Percentiles rank a stretch among this genome's conserved stretches.
These are phyloP conservation scores for Epinotia brunnichana DNA, from an alignment of 2,888 invertebrate genomes.

Conservation along the genomic window DNA sequence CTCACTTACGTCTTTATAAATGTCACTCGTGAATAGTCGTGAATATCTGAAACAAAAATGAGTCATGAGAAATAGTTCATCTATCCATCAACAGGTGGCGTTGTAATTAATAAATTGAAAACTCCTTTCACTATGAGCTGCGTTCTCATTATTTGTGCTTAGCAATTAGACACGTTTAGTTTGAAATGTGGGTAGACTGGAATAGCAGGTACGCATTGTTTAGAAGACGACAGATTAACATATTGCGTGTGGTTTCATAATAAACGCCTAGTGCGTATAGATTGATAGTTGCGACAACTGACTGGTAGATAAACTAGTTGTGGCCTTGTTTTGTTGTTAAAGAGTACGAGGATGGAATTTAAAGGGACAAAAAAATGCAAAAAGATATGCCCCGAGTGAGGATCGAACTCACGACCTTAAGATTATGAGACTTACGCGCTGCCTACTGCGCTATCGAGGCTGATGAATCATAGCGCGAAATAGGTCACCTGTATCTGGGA, in stretches of 20 bases:
- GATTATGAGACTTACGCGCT: slow-evolving; percentile 96
- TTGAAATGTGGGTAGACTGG: slow-evolving; percentile 62
- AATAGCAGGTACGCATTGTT: slow-evolving; percentile 61
- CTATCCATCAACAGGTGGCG: slow-evolving; percentile 63
- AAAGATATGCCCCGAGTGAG: slow-evolving; percentile 91
- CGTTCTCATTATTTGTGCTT: slow-evolving; percentile 60
- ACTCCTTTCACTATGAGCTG: slow-evolving; percentile 49
- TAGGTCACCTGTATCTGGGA: slow-evolving; percentile 45
- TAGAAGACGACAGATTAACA: slow-evolving; percentile 64
- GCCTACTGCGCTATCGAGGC: slow-evolving; percentile 94
- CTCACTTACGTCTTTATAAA: slow-evolving; percentile 39
- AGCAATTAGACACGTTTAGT: slow-evolving; percentile 56
- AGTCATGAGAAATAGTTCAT: slow-evolving; percentile 44
- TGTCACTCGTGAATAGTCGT: slow-evolving; percentile 25
- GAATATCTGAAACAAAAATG: slow-evolving; percentile 33
- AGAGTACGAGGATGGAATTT: neutral
- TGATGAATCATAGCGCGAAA: slow-evolving; percentile 35
- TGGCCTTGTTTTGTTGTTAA: slow-evolving; percentile 15
- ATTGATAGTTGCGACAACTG: slow-evolving; percentile 51
- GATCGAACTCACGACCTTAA: slow-evolving; percentile 98
- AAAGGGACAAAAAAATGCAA: slow-evolving; percentile 47
- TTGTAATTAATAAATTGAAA: slow-evolving; percentile 50
- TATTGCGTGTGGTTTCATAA: slow-evolving; percentile 55
- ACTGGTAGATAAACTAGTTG: slow-evolving; percentile 27
- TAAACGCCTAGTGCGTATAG: slow-evolving; percentile 48